Conservation (phyloP, 2,797 vertebrate species). For the Arrhamphus sclerolepis region DNA sequence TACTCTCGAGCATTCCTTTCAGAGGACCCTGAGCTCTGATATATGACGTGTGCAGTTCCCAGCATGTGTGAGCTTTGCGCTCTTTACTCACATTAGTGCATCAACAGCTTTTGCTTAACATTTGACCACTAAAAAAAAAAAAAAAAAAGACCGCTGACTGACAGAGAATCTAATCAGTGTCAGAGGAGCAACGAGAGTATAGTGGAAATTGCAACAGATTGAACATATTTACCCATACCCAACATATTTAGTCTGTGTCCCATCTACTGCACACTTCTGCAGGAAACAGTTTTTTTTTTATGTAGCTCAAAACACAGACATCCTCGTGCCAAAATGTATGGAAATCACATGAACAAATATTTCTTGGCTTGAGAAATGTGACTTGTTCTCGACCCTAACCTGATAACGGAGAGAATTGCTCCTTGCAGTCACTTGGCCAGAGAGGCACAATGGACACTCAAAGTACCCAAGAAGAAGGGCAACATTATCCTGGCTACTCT, state of each 20-base stretch:
- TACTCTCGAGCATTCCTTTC: background rate
- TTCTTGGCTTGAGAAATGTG: conserved; percentile 5
- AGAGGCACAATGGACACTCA: background rate
- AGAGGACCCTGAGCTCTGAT: background rate
- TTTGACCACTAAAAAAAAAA: too few relatives aligned
- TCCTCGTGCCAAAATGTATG: background rate
- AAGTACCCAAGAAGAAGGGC: background rate
- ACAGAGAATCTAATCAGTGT: conserved; percentile 8
- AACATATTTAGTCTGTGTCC: too few relatives aligned
- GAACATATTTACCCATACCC: too few relatives aligned
- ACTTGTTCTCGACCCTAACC: background rate
- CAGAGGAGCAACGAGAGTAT: background rate
- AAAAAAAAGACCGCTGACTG: conserved; percentile 52
- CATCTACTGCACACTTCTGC: background rate
- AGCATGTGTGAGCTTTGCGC: conserved; percentile 10
- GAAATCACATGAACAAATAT: background rate
- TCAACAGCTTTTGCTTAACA: conserved; percentile 26
- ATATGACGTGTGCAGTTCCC: conserved; percentile 12
- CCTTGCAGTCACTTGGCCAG: background rate
- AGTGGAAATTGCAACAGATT: background rate
- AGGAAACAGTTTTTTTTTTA: background rate
- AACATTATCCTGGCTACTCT: background rate
- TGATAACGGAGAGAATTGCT: background rate
- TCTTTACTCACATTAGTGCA: background rate
- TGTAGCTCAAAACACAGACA: background rate